phyloP scores from a whole-genome alignment of 2,888 invertebrate genomes.

The Crioceris asparagi region DNA sequence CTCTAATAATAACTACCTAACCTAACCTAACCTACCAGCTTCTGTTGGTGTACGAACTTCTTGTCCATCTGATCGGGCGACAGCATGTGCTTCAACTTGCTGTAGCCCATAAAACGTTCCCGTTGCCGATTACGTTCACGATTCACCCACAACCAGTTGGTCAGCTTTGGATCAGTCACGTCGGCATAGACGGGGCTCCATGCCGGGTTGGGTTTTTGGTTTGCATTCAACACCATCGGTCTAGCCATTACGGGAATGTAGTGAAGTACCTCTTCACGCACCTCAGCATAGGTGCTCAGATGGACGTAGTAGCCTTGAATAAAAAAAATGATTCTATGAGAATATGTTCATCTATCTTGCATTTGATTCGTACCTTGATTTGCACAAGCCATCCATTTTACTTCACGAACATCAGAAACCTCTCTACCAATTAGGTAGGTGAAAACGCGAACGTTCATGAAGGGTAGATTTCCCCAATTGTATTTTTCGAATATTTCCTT shows the following conservation, averaged over 20 bases:
- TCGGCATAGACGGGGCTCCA: constrained; percentile 98
- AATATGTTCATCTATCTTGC: background rate
- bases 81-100: constrained; percentile 41
- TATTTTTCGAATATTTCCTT: constrained; percentile 84
- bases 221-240: constrained; percentile 79
- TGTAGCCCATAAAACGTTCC: constrained; percentile 58
- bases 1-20: too few species aligned
- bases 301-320: constrained; percentile 82
- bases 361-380: constrained; percentile 57
- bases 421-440: constrained; percentile 85
- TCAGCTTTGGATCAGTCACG: constrained; percentile 80
- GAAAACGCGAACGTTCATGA: constrained; percentile 90
- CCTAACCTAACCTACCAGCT: constrained; percentile 37
- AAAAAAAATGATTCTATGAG: constrained; percentile 1
- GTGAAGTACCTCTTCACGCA: constrained; percentile 88
- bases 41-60: constrained; percentile 44
- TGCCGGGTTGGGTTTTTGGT: constrained; percentile 72
- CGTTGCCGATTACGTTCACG: constrained; percentile 71
- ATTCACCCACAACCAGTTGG: constrained; percentile 83
- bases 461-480: constrained; percentile 67
- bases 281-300: constrained; percentile 92
- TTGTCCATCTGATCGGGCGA: constrained; percentile 56
- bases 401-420: constrained; percentile 82
- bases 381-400: constrained; percentile 97
- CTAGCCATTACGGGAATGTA: constrained; percentile 96